Base-by-base conservation (phyloP, 2,888 invertebrate species). In the Dasysyrphus albostriatus region DNA sequence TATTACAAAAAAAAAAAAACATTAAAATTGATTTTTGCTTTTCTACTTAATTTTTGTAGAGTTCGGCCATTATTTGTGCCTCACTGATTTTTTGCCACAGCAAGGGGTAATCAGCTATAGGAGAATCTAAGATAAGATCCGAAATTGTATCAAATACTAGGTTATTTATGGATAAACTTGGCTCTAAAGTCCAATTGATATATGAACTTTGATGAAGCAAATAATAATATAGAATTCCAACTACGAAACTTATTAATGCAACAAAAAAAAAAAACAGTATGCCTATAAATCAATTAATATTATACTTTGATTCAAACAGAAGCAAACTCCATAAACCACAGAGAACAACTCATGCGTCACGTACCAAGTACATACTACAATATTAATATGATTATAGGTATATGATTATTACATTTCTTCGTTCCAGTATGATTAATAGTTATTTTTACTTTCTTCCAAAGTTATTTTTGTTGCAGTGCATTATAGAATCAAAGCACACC, bases 371-470 rank as follows among this genome's bases (percentile, higher is more conserved):
- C 39, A 24, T 24, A 24, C 3, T 24, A 2, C 3, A 69, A 24
- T 39, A 69, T 16, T 6, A 19, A 51, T 61, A 39, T 8, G 0
- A 61, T 39, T 14, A 42, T 24, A 39, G 54, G 5, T 32, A 54
- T 6, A 5, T 51, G 14, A 14, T 49, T 67, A 49, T 54, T 67
- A 7, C 49, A 67, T 67, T 37, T 39, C 12, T 39, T 69, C 51
- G 39, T 69, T 69, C 54, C 69, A 69, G 19, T 42, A 69, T 69
- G 54, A 54, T 69, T 69, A 54, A 54, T 54, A 51, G 39, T 16
- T 69, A 69, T 54, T 69, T 69, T 69, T 69, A 69, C 69, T 69
- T 69, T 69, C 69, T 69, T 69, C n/a, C 54, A 49, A 47, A 19
- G 34, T 4, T 39, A 54, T 63, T 61, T 3, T 24, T 39, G 16